Conservation (phyloP, 2,797 vertebrate genomes). For the Chelon auratus region DNA sequence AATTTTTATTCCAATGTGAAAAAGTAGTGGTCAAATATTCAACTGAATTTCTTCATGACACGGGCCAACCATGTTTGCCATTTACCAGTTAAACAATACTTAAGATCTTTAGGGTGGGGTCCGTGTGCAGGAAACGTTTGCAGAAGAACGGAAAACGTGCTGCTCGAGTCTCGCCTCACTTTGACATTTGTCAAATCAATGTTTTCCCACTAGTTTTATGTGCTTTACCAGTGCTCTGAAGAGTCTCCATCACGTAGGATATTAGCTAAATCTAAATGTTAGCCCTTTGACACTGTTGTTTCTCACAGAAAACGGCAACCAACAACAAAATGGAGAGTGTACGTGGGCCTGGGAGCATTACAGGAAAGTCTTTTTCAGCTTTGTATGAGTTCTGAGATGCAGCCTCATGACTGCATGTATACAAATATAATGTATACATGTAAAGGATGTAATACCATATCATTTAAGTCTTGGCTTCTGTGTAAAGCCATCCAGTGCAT, state of each 20-base stretch:
- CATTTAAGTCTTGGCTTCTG: background rate
- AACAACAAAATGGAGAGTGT: background rate
- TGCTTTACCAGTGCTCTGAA: background rate
- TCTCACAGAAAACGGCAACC: slow-evolving; percentile 14
- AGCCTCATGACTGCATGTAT: background rate
- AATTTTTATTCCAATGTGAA: background rate
- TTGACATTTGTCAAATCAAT: slow-evolving; percentile 9
- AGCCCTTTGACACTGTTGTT: background rate
- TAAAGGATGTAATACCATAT: too few species aligned
- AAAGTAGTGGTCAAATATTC: background rate
- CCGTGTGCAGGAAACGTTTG: background rate
- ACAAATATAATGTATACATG: too few species aligned
- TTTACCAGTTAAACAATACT: background rate
- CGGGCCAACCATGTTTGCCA: background rate
- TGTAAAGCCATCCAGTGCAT: too few species aligned
- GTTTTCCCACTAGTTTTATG: background rate
- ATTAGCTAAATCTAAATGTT: slow-evolving; percentile 7
- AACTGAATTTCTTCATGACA: background rate
- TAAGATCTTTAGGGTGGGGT: background rate
- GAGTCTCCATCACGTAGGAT: background rate
- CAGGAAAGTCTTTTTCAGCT: background rate
- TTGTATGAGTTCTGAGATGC: background rate
- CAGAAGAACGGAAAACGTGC: background rate
- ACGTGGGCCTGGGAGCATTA: background rate
- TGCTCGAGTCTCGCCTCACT: background rate